Evolutionary conservation across 2,888 invertebrate species (phyloP), one percentile per base, ranked within the genome.

Genomic region (Clitarchus hookeri): DNA sequence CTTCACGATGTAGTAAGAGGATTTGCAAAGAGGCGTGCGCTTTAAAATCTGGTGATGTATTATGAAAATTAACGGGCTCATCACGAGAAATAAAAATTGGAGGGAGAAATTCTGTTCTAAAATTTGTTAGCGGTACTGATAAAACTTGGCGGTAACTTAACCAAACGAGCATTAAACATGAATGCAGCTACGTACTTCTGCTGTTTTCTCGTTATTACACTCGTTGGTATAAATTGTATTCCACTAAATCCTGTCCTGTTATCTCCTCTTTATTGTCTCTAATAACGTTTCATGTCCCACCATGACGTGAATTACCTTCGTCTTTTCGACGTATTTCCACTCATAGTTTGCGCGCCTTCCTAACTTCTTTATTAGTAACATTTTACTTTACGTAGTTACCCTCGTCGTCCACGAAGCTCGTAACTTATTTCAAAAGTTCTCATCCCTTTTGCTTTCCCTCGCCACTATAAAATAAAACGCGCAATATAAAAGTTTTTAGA

Each of bases 1-100:
- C 65, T 65, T 65, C 65, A 23, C 65, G 65, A 65, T 65, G n/a
- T 65, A 65, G 65, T 65, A 65, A 65, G 65, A 65, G 65, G 65
- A 65, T 65, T 65, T 65, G 65, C 6, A 23, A n/a, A 65, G 19
- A 65, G 65, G 65, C 65, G 65, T 23, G n/a, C 16, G 65, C 8
- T 65, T 65, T 65, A 16, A 65, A 65, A 65, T 65, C 65, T 65
- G 65, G n/a, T 2, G 65, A 23, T 65, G 65, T 65, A n/a, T 65
- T 65, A 65, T n/a, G n/a, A 65, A 65, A 65, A n/a, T 19, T 65
- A 23, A 65, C 65, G 65, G 23, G 65, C 19, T 65, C 65, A 65
- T n/a, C 12, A 65, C 65, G n/a, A 19, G 23, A 65, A 65, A 23
- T 65, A n/a, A 65, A 65, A 65, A 9, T n/a, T 6, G n/a, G 65